Percentiles rank a stretch among this genome's conserved stretches.
Conservation (phyloP, 2,113 vertebrate genomes). For the Labeo rohita region DNA sequence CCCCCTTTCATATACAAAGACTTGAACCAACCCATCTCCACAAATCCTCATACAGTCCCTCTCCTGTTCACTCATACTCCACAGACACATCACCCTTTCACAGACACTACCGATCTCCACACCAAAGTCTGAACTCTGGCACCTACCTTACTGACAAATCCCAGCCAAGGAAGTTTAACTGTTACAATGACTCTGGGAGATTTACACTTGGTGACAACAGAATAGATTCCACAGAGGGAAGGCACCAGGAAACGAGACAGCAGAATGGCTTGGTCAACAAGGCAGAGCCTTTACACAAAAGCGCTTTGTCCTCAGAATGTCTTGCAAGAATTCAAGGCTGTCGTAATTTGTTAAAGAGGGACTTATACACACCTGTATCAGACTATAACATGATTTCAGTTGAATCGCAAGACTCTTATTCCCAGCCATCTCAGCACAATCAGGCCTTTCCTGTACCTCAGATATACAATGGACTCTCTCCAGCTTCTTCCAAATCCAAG, state of each 20-base stretch:
- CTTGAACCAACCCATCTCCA: conserved; percentile 51
- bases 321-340: conserved; percentile 46
- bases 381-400: conserved; percentile 56
- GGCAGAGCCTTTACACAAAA: conserved; percentile 59
- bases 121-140: conserved; percentile 24
- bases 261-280: not conserved
- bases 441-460: conserved; percentile 48
- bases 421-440: conserved; percentile 51
- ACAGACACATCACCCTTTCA: conserved; percentile 55
- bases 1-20: conserved; percentile 27
- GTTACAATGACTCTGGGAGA: not conserved
- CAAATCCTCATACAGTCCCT: conserved; percentile 50
- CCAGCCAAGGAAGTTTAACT: conserved; percentile 57
- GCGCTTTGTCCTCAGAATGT: conserved; percentile 63
- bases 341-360: conserved; percentile 54
- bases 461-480: conserved; percentile 46
- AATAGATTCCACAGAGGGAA: conserved; percentile 17
- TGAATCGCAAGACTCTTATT: conserved; percentile 52
- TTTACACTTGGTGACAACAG: not conserved
- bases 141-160: conserved; percentile 51
- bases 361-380: conserved; percentile 55
- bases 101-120: conserved; percentile 43
- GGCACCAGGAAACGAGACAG: conserved; percentile 9
- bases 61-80: conserved; percentile 40
- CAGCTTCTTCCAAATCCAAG: conserved; percentile 84